Base-by-base conservation (phyloP, 2,797 vertebrate genomes). In the Chaenodraco wilsoni region DNA sequence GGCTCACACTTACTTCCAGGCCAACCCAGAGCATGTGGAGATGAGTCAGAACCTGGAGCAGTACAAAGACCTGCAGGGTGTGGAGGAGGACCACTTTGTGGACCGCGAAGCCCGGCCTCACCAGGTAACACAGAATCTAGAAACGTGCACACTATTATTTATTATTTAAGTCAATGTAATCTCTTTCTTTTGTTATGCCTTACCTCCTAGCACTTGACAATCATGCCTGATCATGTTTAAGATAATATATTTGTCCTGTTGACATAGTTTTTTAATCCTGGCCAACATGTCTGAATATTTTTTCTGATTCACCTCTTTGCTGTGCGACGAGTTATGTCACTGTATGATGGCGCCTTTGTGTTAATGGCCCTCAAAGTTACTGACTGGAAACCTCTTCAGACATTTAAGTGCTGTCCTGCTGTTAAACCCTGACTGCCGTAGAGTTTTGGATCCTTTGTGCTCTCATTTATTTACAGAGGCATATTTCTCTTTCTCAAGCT, bases 11-110 rank as follows among this genome's bases (percentile, higher is more conserved):
- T 99, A 98, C 87, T 99, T 99, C 88, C 94, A 97, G 92, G 98
- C 98, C 70, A 99, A 99, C 85, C 98, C 97, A 0, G 98, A 99
- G 85, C 98, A 99, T 71, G 95, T 98, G 90, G 98, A 98, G 91
- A 95, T 97, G 91, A 93, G 96, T 65, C 95, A 97, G 79, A 93
- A 96, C 90, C 92, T 98, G 0, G 96, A 98, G 90, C 95, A 96
- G 81, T 97, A 98, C 88, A 96, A 95, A 88, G 91, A 77, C 41
- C 89, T 87, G 0, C 79, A 95, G 9, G 95, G 96, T 0, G 84
- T 92, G 0, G 72, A 88, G 50, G 90, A 94, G 31, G 88, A 90
- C n/a, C 93, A 90, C 58, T 87, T 98, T 87, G 84, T 96, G 49
- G 97, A 99, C 83, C 57, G 74, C 44, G 98, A 99, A 81, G 95